Percentiles rank a stretch among this genome's conserved stretches.
Evolutionary conservation across 2,888 invertebrate species (phyloP).

Genomic region (Halictus quadricinctus): DNA sequence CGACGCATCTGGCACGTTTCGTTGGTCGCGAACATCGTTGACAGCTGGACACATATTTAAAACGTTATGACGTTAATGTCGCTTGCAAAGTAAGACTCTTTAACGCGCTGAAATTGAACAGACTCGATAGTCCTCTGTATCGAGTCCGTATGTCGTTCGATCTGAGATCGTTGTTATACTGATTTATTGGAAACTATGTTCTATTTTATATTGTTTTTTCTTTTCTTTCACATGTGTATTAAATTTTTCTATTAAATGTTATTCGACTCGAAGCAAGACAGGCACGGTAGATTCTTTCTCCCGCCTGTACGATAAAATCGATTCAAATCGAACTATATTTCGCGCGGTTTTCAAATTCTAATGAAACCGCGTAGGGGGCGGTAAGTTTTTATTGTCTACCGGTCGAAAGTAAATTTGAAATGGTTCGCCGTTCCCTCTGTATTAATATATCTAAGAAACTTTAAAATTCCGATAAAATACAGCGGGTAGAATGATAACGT

Average conservation of each 20-base stretch:
- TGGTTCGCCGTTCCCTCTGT: not conserved
- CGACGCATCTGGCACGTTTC: constrained; percentile 19
- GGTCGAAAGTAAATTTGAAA: not conserved
- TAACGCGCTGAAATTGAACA: not conserved
- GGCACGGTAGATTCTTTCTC: not conserved
- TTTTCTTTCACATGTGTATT: not conserved
- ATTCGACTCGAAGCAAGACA: not conserved
- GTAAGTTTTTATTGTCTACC: not conserved
- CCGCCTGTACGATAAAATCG: not conserved
- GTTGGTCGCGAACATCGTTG: not conserved
- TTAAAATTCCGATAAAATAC: constrained; percentile 23
- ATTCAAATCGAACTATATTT: not conserved
- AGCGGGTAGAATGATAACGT: constrained; percentile 24
- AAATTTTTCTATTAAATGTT: not conserved
- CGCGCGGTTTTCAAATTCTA: not conserved
- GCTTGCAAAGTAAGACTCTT: not conserved
- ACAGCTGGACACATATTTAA: constrained; percentile 17
- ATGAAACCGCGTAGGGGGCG: not conserved
- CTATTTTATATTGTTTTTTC: not conserved
- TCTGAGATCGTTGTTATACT: not conserved
- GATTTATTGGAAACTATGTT: not conserved
- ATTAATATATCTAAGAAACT: not conserved
- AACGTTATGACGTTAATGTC: not conserved
- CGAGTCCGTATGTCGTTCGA: not conserved
- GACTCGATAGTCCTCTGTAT: too few relatives aligned